Evolutionary conservation across 2,797 vertebrate species (phyloP).

Genomic region (Apogon talboti): DNA sequence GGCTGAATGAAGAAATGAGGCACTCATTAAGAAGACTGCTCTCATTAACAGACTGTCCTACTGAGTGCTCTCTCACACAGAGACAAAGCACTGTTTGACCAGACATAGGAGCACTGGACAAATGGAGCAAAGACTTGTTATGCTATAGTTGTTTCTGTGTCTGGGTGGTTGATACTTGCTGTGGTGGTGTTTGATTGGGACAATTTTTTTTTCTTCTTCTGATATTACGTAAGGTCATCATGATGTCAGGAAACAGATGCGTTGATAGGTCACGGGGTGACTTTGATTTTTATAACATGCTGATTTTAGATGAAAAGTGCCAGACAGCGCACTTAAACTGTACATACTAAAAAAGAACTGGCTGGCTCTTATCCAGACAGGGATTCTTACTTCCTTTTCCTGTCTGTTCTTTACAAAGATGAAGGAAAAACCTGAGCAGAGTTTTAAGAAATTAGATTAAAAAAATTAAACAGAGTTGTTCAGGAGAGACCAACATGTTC

Average conservation of each 20-base stretch:
- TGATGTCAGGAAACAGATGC: slow-evolving; percentile 31
- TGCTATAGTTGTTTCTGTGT: slow-evolving; percentile 21
- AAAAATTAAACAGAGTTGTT: neutral
- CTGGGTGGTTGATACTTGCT: slow-evolving; percentile 6
- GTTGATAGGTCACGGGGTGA: neutral
- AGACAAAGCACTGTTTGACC: slow-evolving; percentile 69
- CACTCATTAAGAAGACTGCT: slow-evolving; percentile 64
- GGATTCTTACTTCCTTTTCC: slow-evolving; percentile 33
- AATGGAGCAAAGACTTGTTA: slow-evolving; percentile 48
- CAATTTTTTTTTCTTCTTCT: slow-evolving; percentile 4
- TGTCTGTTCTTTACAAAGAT: slow-evolving; percentile 28
- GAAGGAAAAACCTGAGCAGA: slow-evolving; percentile 8
- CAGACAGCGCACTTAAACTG: neutral
- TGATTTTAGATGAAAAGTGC: slow-evolving; percentile 3
- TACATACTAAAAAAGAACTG: neutral
- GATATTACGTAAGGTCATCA: slow-evolving; percentile 28
- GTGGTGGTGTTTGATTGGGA: slow-evolving; percentile 23
- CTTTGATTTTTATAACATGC: slow-evolving; percentile 22
- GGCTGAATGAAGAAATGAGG: slow-evolving; percentile 44
- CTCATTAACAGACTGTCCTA: slow-evolving; percentile 48
- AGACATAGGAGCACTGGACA: slow-evolving; percentile 37
- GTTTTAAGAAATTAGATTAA: neutral
- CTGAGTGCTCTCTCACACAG: slow-evolving; percentile 45
- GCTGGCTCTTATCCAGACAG: slow-evolving; percentile 24
- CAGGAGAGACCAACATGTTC: neutral